Base-by-base conservation (phyloP, 2,797 vertebrate genomes). In the Anas bernieri region DNA sequence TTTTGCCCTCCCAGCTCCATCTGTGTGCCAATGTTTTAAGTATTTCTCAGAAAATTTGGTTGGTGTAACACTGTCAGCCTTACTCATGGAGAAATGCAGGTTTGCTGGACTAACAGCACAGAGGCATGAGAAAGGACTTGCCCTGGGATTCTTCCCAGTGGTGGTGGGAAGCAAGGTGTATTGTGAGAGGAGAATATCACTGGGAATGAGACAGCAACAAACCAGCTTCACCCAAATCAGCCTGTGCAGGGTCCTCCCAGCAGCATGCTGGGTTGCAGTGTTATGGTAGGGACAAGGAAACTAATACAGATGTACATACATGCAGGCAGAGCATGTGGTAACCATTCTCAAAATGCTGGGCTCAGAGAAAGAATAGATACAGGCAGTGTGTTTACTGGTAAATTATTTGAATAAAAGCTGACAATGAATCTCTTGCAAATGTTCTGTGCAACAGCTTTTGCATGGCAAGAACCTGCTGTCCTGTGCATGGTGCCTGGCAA, bases 261-360 rank as follows among this genome's bases (percentile, higher is more conserved):
- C 33, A 48, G 7, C 5, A 7, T 33, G 23, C 69, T 61, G 59
- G 5, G 8, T 41, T 84, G 83, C 48, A 17, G 15, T 6, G 35
- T 14, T 52, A 35, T 48, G 25, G 5, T 4, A 43, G 23, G 37
- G 30, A 7, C 8, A 12, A 83, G 31, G 26, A 62, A 15, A 39
- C 41, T 62, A 91, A 43, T 28, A 30, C 9, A 63, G 30, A 39
- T 0, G 0, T 15, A 15, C 20, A 5, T 4, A 7, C n/a, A 56
- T 28, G 22, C 5, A 69, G 21, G 4, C 30, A 84, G 18, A 66
- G 41, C 30, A 66, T 7, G 20, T 28, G 67, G 18, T 30, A 54
- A n/a, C 50, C 21, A 41, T 21, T 11, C 37, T 67, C 31, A 31
- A 88, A 63, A 82, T 30, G 14, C 5, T 30, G 6, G 26, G 8